Conservation (phyloP, 2,888 invertebrate species). For the Cheilosia scutellata region DNA sequence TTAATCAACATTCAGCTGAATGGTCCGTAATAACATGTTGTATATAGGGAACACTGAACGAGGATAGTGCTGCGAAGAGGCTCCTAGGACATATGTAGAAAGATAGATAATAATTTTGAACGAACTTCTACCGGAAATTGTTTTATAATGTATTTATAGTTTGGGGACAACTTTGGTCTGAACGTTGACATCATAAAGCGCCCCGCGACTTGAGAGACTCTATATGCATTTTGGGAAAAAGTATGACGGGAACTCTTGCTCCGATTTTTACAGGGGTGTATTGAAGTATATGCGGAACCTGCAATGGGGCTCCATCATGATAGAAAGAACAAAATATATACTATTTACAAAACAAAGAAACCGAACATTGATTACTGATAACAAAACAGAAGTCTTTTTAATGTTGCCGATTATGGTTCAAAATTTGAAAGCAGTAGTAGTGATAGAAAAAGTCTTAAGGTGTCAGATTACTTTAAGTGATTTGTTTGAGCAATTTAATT, state of each 20-base stretch:
- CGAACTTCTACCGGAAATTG: constrained; percentile 79
- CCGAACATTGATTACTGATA: no score
- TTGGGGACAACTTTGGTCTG: constrained; percentile 51
- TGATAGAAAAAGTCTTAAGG: no score
- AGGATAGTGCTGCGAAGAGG: not conserved
- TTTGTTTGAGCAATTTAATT: no score
- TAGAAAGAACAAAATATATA: no score
- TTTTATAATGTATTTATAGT: constrained; percentile 80
- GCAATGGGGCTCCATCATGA: no score
- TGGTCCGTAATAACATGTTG: constrained; percentile 58
- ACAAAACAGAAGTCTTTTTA: no score
- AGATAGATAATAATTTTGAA: constrained; percentile 42
- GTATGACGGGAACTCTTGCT: constrained; percentile 4
- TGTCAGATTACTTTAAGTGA: no score
- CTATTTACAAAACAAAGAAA: no score
- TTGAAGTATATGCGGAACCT: not conserved
- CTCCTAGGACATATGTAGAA: constrained; percentile 38
- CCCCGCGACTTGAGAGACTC: constrained; percentile 38
- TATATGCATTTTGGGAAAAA: constrained; percentile 5
- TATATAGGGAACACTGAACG: constrained; percentile 14
- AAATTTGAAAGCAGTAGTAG: no score
- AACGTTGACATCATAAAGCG: constrained; percentile 55
- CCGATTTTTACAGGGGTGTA: constrained; percentile 27
- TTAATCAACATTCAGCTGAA: constrained; percentile 70
- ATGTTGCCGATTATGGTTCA: no score